phyloP scores from a whole-genome alignment of 2,797 vertebrate genomes.

The Coluber constrictor region DNA sequence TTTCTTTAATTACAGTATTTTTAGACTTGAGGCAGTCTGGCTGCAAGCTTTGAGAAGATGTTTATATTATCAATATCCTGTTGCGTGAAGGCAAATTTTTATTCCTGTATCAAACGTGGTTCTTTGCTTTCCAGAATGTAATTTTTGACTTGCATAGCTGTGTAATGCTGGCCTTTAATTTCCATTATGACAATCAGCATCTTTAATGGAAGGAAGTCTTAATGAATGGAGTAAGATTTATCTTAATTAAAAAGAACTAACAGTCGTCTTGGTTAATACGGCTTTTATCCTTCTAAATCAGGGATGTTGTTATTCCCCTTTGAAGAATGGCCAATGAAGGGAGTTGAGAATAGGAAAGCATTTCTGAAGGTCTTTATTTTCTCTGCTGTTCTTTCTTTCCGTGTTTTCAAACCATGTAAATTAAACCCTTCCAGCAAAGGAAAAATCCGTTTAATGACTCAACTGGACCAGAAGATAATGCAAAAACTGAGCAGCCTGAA shows the following conservation, averaged over 20 bases:
- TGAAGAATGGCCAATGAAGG: not conserved
- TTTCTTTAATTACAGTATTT: not conserved
- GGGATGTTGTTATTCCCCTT: not conserved
- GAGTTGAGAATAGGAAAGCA: not conserved
- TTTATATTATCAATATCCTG: not conserved
- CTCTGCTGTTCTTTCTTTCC: not conserved
- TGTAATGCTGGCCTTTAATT: not conserved
- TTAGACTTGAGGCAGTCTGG: not conserved
- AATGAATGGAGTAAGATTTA: not conserved
- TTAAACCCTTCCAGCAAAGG: conserved; percentile 73
- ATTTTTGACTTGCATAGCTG: not conserved
- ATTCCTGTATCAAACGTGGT: not conserved
- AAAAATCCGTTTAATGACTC: conserved; percentile 85
- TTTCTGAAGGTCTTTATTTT: not conserved
- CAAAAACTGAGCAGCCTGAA: conserved; percentile 37
- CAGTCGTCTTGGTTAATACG: not conserved
- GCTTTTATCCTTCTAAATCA: not conserved
- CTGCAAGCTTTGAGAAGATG: not conserved
- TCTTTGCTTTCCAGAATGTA: not conserved
- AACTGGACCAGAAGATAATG: conserved; percentile 38
- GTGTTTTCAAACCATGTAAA: conserved; percentile 3
- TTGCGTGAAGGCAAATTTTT: not conserved
- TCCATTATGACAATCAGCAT: not conserved
- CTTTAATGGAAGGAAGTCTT: not conserved
- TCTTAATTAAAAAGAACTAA: not conserved